Conservation (phyloP, 2,888 invertebrate species). For the Drosophila nigricruria region DNA sequence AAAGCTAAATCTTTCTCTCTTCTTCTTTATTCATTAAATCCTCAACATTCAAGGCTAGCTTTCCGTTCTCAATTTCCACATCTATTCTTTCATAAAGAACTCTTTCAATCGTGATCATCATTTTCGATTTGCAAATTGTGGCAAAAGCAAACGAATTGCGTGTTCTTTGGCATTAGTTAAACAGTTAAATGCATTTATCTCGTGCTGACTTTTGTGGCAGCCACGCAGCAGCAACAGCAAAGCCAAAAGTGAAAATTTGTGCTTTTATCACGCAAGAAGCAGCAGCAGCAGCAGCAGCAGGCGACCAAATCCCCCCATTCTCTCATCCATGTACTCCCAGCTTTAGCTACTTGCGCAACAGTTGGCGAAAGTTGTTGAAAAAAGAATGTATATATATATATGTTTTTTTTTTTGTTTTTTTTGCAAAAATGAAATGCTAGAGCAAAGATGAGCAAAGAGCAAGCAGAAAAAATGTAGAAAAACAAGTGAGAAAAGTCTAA, state of each 20-base stretch:
- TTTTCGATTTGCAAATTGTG: constrained; percentile 28
- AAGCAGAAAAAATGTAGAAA: background rate
- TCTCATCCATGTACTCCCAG: background rate
- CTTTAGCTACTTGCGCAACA: constrained; percentile 57
- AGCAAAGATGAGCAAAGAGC: constrained; percentile 43
- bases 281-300: constrained; percentile 25
- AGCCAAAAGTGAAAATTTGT: constrained; percentile 68
- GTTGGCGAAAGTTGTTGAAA: constrained; percentile 60
- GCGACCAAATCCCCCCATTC: background rate
- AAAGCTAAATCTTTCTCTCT: background rate
- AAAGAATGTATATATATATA: constrained; percentile 8
- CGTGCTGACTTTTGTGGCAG: constrained; percentile 45
- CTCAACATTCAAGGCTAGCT: background rate
- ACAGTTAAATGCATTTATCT: constrained; percentile 50
- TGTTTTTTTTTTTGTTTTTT: constrained; percentile 27
- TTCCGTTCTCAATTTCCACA: background rate
- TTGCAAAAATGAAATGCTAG: constrained; percentile 48
- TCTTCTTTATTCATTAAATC: background rate
- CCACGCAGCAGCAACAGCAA: constrained; percentile 20
- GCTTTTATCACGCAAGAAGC: constrained; percentile 74
- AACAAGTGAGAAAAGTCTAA: background rate
- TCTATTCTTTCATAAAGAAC: background rate
- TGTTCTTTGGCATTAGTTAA: constrained; percentile 40
- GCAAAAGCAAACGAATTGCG: constrained; percentile 36
- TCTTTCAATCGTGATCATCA: constrained; percentile 16